phyloP scores from a whole-genome alignment of 1,140 invertebrate species.

The Tetraneura akinire region DNA sequence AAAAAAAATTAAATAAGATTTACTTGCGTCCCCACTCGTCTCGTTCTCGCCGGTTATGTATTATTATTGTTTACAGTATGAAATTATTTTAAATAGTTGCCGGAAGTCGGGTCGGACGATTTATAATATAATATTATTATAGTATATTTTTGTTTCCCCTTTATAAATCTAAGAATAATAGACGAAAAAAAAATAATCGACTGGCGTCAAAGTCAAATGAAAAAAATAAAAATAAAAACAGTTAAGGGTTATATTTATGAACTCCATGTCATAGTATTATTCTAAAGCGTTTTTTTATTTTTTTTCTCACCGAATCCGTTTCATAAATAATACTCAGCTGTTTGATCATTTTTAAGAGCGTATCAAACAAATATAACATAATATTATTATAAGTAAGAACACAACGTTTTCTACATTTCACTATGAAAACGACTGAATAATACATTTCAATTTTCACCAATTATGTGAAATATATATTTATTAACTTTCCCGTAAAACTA shows the following conservation, averaged over 20 bases:
- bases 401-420: not conserved
- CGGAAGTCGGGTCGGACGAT: slow-evolving; percentile 15
- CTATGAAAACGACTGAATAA: not conserved
- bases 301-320: not conserved
- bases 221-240: slow-evolving; percentile 1
- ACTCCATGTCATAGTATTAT: not conserved
- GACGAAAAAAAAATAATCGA: not conserved
- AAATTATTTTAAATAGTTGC: slow-evolving; percentile 32
- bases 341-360: not conserved
- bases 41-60: not conserved
- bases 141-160: not conserved
- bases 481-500: too few species aligned
- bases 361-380: not conserved
- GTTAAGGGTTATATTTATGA: not conserved
- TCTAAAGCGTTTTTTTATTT: not conserved
- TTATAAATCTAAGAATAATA: not conserved
- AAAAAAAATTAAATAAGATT: not conserved
- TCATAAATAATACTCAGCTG: slow-evolving; percentile 11
- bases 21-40: not conserved
- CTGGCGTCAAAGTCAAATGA: too few species aligned
- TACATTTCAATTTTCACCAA: not conserved
- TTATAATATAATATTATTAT: slow-evolving; percentile 5
- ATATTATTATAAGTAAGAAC: not conserved
- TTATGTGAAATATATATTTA: too few species aligned
- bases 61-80: slow-evolving; percentile 17